Percentiles rank a stretch among this genome's conserved stretches.
These are phyloP conservation scores for Oithona nana DNA, from an alignment of 2,888 invertebrate species.

Conservation along the genomic window DNA sequence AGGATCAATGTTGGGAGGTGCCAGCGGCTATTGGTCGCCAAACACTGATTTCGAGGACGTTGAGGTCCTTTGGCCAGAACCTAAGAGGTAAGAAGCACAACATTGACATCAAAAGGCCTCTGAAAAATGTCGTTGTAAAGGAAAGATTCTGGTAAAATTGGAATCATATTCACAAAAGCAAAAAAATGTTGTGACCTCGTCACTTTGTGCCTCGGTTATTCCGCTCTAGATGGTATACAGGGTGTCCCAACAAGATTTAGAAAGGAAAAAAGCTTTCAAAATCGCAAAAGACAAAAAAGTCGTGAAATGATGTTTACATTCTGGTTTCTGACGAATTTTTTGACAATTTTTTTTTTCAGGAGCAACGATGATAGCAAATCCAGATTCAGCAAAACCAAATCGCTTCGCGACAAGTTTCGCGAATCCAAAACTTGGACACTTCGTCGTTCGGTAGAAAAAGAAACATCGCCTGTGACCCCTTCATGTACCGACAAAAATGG, in stretches of 20 bases:
- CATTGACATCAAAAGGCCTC: too few species aligned
- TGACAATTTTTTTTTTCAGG: constrained; percentile 28
- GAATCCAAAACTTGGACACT: constrained; percentile 11
- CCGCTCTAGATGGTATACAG: too few species aligned
- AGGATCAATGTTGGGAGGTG: background rate
- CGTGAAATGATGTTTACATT: background rate
- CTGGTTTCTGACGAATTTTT: background rate
- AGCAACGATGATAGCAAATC: constrained; percentile 58
- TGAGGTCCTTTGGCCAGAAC: constrained; percentile 2
- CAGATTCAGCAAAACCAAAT: constrained; percentile 59
- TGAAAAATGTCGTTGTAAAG: too few species aligned
- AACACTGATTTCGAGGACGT: background rate
- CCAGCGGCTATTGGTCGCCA: background rate
- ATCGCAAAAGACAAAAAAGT: too few species aligned
- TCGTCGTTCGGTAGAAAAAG: background rate
- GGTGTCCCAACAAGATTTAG: too few species aligned
- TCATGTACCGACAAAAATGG: background rate
- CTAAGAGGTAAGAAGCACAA: background rate
- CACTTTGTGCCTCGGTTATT: too few species aligned
- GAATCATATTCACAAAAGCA: too few species aligned
- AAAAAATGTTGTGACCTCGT: too few species aligned
- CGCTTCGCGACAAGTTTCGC: constrained; percentile 62
- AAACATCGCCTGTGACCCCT: background rate
- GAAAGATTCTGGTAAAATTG: too few species aligned
- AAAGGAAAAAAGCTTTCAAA: too few species aligned